These are phyloP conservation scores for Epicauta chinensis DNA, from an alignment of 1,140 invertebrate genomes.

Conservation along the genomic window DNA sequence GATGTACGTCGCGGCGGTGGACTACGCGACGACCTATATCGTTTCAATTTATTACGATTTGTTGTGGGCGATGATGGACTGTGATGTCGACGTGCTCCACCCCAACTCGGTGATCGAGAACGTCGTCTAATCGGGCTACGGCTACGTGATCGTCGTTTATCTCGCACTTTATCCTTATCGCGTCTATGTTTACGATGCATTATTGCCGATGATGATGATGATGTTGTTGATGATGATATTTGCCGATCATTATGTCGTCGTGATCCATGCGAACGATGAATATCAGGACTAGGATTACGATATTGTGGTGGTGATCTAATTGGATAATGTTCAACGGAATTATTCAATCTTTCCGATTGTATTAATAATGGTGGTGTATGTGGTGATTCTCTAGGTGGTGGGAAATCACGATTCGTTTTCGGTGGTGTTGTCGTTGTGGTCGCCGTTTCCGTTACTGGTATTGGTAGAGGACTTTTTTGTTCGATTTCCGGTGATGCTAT, in stretches of 20 bases:
- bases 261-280: slow-evolving; percentile 21
- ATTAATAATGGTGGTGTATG: slow-evolving; percentile 33
- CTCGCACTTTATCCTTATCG: slow-evolving; percentile 44
- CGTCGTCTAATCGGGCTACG: slow-evolving; percentile 19
- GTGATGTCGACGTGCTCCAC: no score
- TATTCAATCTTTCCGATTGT: neutral
- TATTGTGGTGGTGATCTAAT: slow-evolving; percentile 11
- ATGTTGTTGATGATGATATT: no score
- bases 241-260: slow-evolving; percentile 38
- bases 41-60: neutral
- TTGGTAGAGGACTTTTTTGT: slow-evolving; percentile 36
- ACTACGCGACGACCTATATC: neutral
- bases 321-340: slow-evolving; percentile 3
- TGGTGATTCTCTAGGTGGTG: slow-evolving; percentile 32
- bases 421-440: slow-evolving; percentile 46
- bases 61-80: neutral
- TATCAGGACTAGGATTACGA: slow-evolving; percentile 32
- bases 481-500: slow-evolving; percentile 39
- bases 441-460: no score
- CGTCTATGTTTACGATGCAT: slow-evolving; percentile 44
- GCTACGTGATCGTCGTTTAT: slow-evolving; percentile 38
- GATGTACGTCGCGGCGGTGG: slow-evolving; percentile 22
- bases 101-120: neutral
- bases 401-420: slow-evolving; percentile 15
- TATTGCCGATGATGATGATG: no score